A percentile compares a stretch with the other conserved stretches of the same genome.
phyloP scores from a whole-genome alignment of 2,113 vertebrate genomes.

The Fregetta grallaria region DNA sequence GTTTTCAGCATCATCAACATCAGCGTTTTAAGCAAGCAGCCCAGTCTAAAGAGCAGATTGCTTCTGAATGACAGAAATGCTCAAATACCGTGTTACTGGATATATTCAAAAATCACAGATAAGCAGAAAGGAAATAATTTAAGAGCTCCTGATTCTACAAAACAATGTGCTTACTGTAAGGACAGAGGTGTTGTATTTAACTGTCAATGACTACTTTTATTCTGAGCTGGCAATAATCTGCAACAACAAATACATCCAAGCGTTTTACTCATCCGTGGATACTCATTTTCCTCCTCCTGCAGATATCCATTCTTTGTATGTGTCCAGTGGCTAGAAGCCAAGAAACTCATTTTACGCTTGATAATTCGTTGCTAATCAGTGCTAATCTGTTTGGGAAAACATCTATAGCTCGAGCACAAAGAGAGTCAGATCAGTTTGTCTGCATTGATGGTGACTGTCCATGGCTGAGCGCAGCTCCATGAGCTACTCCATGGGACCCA shows the following conservation, averaged over 20 bases:
- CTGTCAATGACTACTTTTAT: neutral
- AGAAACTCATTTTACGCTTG: slow-evolving; percentile 15
- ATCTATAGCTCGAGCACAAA: slow-evolving; percentile 3
- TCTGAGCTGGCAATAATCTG: neutral
- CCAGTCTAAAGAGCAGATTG: neutral
- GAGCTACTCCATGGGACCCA: neutral
- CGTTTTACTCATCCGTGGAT: neutral
- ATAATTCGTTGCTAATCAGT: slow-evolving; percentile 24
- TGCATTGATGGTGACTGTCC: neutral
- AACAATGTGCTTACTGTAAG: neutral
- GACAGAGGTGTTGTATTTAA: neutral
- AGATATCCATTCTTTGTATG: neutral
- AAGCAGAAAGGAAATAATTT: neutral
- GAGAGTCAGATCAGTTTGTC: neutral
- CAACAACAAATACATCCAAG: neutral
- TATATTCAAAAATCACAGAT: neutral
- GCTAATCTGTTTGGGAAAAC: slow-evolving; percentile 49
- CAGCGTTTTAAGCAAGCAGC: neutral
- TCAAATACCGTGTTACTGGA: neutral
- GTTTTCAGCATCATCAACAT: slow-evolving; percentile 1
- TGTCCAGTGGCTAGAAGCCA: slow-evolving; percentile 27
- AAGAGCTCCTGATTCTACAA: neutral
- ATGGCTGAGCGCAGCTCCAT: neutral
- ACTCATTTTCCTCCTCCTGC: neutral
- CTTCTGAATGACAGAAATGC: neutral